Evolutionary conservation across 2,113 vertebrate species (phyloP), one percentile per base, ranked within the genome.

Genomic region (Pelobates fuscus): DNA sequence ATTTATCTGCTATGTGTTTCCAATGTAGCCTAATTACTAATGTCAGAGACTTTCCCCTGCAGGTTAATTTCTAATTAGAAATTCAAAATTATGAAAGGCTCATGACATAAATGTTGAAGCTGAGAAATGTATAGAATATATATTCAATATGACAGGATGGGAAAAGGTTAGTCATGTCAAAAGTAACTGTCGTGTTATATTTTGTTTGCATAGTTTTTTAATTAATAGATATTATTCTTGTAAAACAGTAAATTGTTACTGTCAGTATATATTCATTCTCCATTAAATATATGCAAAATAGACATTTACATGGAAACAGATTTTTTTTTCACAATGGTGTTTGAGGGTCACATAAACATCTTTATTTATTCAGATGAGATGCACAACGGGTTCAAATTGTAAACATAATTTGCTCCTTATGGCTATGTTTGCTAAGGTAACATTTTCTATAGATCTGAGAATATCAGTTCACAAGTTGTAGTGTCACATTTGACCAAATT

Each of bases 21-120:
- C 37, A 61, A 11, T 15, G 24, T 71, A 41, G 10, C 25, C 18
- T 71, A 61, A 62, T 71, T 71, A 71, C n/a, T 49, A 49, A 52
- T 71, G 58, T 62, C 58, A 62, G 58, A 71, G 23, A 32, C 58
- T 60, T 61, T 62, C 43, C 69, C 37, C 69, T 49, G 24, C 29
- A 61, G 58, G 69, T 71, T 62, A 29, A 62, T 71, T 44, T 71
- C 57, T 71, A 71, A 71, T 71, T 61, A 52, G 44, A 18, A 8
- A 29, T 44, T 44, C 57, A 27, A 58, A n/a, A 71, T 71, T 71
- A 60, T 71, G 69, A 27, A 71, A 71, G 68, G 18, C 37, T 30
- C 17, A 61, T 62, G 26, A 49, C n/a, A 62, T 49, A 25, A 71
- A 61, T 71, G 58, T 49, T 46, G 25, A 62, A 29, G 27, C 25